Evolutionary conservation across 2,888 invertebrate species (phyloP).

Genomic region (Epinotia ramella): DNA sequence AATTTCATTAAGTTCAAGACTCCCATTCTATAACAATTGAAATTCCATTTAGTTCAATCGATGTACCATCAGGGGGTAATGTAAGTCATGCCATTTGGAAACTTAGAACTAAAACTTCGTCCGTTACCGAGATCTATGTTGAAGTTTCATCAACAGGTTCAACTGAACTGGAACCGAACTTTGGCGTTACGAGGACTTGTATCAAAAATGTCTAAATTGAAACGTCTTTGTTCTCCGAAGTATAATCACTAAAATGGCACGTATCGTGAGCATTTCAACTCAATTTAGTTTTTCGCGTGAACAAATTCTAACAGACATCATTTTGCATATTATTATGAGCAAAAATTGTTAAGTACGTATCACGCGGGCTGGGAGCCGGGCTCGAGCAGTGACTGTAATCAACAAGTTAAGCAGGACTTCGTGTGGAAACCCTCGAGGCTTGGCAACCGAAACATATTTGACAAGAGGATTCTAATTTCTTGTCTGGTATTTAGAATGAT

Average conservation of each 20-base stretch:
- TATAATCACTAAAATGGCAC: constrained; percentile 31
- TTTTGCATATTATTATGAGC: constrained; percentile 36
- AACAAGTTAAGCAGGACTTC: constrained; percentile 38
- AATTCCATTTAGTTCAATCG: constrained; percentile 42
- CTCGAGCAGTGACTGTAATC: constrained; percentile 28
- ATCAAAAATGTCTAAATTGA: constrained; percentile 13
- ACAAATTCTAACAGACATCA: constrained; percentile 40
- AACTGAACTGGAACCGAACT: constrained; percentile 33
- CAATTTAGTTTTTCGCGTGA: constrained; percentile 44
- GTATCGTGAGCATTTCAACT: constrained; percentile 40
- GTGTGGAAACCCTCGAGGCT: constrained; percentile 36
- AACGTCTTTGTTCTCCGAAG: constrained; percentile 22
- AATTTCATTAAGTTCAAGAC: constrained; percentile 41
- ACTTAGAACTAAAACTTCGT: constrained; percentile 39
- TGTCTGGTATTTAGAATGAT: background rate
- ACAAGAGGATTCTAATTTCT: constrained; percentile 8
- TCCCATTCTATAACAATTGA: constrained; percentile 40
- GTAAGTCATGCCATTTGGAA: constrained; percentile 35
- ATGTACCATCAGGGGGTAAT: constrained; percentile 36
- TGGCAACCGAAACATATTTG: constrained; percentile 24
- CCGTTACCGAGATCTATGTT: constrained; percentile 42
- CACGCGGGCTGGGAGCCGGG: background rate
- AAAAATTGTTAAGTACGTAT: constrained; percentile 24
- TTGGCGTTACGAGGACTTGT: background rate
- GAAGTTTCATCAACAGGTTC: constrained; percentile 44